Percentiles rank a stretch among this genome's conserved stretches.
phyloP scores from a whole-genome alignment of 2,888 invertebrate genomes.

The Trichopria drosophilae region DNA sequence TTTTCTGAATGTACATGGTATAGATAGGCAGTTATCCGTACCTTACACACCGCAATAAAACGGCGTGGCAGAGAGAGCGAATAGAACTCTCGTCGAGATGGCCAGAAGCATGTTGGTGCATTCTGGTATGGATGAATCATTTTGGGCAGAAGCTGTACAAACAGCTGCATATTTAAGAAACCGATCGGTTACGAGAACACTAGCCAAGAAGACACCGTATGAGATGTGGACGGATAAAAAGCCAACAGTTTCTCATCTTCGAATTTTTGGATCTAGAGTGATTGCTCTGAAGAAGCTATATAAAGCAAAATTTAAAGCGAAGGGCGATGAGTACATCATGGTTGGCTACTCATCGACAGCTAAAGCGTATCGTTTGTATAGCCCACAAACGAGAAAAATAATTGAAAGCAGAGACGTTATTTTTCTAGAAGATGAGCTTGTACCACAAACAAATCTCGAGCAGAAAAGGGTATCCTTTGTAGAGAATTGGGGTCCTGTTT shows the following conservation, averaged over 20 bases:
- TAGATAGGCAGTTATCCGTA: neutral
- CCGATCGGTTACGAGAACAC: neutral
- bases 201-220: neutral
- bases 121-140: neutral
- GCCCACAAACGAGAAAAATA: neutral
- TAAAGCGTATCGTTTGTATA: neutral
- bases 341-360: conserved; percentile 1
- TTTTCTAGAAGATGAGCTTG: neutral
- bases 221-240: neutral
- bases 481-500: neutral
- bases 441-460: neutral
- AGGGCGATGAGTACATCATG: neutral
- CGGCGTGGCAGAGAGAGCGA: too few relatives aligned
- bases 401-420: conserved; percentile 5
- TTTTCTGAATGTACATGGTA: neutral
- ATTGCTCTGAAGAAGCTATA: conserved; percentile 1
- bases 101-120: conserved; percentile 3
- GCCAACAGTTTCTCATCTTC: neutral
- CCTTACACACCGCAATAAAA: neutral
- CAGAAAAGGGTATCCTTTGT: neutral
- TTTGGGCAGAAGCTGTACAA: conserved; percentile 1
- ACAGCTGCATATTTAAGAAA: conserved; percentile 9
- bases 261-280: neutral
- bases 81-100: neutral
- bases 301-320: neutral